These are phyloP conservation scores for Clarias macrocephalus DNA, from an alignment of 2,113 vertebrate species.

Conservation along the genomic window DNA sequence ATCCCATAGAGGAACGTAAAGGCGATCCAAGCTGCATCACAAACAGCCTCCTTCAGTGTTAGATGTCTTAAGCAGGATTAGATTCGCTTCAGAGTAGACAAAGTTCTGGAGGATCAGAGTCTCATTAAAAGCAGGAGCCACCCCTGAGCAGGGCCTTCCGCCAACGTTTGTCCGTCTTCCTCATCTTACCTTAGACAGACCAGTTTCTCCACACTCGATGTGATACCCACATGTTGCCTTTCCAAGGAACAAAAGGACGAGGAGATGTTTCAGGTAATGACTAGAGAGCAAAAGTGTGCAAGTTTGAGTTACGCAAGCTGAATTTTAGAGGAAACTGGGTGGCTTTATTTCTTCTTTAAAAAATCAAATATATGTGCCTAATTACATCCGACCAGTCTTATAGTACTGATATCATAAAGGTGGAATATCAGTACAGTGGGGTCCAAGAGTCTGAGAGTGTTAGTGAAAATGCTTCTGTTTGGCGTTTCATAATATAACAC, in stretches of 20 bases:
- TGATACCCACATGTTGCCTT: not conserved
- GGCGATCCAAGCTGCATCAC: slow-evolving; percentile 27
- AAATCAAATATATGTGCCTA: not conserved
- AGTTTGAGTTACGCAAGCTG: not conserved
- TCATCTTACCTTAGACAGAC: not conserved
- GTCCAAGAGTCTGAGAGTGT: not conserved
- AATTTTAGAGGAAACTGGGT: not conserved
- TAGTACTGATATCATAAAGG: not conserved
- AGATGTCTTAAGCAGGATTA: slow-evolving; percentile 66
- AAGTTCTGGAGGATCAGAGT: slow-evolving; percentile 64
- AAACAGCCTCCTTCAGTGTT: slow-evolving; percentile 46
- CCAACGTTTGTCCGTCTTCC: slow-evolving; percentile 6
- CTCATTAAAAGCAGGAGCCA: slow-evolving; percentile 62
- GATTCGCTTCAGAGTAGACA: slow-evolving; percentile 67
- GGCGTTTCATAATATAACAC: not conserved
- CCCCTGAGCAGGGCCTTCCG: slow-evolving; percentile 12
- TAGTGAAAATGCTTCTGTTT: not conserved
- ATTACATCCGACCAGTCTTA: not conserved
- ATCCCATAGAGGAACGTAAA: slow-evolving; percentile 33
- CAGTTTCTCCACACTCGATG: not conserved
- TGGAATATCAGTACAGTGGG: not conserved
- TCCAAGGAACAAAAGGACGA: not conserved
- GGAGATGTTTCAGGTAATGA: not conserved
- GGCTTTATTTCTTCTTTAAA: not conserved
- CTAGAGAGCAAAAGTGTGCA: not conserved